Evolutionary conservation across 2,797 vertebrate species (phyloP).

Genomic region (Margarornis squamiger): DNA sequence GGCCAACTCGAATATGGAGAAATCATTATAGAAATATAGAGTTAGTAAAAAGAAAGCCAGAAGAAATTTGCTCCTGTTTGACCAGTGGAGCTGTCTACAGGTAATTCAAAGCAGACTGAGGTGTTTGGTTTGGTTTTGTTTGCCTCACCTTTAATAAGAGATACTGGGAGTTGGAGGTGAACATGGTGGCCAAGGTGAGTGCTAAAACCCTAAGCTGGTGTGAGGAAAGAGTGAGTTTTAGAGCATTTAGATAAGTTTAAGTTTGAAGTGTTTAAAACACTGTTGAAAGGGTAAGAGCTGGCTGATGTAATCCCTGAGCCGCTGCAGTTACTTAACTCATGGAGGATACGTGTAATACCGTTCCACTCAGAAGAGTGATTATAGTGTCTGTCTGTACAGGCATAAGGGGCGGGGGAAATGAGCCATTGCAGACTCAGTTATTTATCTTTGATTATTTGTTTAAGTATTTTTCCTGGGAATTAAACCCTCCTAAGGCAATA

Average conservation of each 20-base stretch:
- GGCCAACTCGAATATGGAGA: not conserved
- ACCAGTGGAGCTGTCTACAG: not conserved
- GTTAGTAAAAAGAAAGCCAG: not conserved
- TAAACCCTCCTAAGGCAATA: not conserved
- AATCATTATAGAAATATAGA: not conserved
- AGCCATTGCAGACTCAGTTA: not conserved
- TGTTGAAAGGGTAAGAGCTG: not conserved
- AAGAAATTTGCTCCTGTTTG: not conserved
- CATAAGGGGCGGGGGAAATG: not conserved
- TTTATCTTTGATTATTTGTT: not conserved
- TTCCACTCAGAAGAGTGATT: not conserved
- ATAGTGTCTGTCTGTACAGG: not conserved
- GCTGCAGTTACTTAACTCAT: not conserved
- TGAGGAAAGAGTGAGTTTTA: not conserved
- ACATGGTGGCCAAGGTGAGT: not conserved
- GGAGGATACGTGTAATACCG: not conserved
- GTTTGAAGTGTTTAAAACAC: not conserved
- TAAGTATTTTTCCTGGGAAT: not conserved
- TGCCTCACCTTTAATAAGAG: not conserved
- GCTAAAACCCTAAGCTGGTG: not conserved
- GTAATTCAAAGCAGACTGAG: not conserved
- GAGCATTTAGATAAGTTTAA: not conserved
- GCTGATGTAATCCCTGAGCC: constrained; percentile 26
- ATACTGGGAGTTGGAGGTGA: not conserved
- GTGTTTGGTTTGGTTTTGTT: not conserved